Evolutionary conservation across 2,113 vertebrate genomes (phyloP).

Genomic region (Picathartes gymnocephalus): DNA sequence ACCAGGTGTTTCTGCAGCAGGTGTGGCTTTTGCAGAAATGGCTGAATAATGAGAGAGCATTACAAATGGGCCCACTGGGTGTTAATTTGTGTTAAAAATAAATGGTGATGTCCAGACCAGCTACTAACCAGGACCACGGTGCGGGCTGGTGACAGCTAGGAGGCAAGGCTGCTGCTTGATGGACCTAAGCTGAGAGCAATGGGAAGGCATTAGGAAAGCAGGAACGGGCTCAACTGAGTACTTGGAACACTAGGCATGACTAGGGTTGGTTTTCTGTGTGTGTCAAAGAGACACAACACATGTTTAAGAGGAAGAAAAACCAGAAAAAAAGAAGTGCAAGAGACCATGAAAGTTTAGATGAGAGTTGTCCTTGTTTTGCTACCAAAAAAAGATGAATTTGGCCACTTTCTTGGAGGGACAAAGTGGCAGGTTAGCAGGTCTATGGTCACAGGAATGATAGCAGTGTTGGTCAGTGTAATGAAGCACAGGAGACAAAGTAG

Average conservation of each 20-base stretch:
- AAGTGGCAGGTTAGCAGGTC: background rate
- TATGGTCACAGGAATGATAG: background rate
- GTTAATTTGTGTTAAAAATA: background rate
- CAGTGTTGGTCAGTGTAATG: background rate
- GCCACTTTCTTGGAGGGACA: background rate
- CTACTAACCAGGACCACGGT: background rate
- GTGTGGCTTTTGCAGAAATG: background rate
- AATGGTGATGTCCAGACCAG: background rate
- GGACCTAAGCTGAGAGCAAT: background rate
- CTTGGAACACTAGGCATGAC: background rate
- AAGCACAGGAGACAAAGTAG: background rate
- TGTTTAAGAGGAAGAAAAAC: background rate
- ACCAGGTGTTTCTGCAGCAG: background rate
- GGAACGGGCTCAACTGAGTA: rapidly evolving
- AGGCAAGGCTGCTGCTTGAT: background rate
- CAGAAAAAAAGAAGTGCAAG: background rate
- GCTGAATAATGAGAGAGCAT: background rate
- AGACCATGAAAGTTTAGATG: background rate
- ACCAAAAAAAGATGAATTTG: background rate
- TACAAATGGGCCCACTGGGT: background rate
- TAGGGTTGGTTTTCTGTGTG: background rate
- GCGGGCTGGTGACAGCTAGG: background rate
- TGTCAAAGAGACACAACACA: background rate
- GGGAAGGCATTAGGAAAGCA: background rate
- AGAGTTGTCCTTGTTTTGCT: background rate